Conservation (phyloP, 2,797 vertebrate genomes). For the Darevskia mixta region DNA sequence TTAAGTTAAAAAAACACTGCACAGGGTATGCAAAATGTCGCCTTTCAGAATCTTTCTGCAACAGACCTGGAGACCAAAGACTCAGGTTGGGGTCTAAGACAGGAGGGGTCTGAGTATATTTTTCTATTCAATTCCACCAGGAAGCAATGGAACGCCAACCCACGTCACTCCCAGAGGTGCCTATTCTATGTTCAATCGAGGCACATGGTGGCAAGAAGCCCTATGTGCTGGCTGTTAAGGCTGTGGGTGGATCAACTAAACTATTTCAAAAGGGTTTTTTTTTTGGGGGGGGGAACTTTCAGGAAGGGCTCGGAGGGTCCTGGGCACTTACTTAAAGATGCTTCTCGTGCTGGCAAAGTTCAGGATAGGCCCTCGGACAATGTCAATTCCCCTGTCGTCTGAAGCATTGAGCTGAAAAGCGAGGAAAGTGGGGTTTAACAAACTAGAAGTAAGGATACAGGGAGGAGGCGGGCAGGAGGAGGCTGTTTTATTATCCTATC, state of each 20-base stretch:
- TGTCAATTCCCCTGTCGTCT: slow-evolving; percentile 94
- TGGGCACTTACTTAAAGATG: slow-evolving; percentile 92
- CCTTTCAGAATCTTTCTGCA: not conserved
- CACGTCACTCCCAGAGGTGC: too few species aligned
- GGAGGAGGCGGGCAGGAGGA: not conserved
- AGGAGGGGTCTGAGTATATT: too few species aligned
- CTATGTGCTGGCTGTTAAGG: too few species aligned
- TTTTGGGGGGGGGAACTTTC: too few species aligned
- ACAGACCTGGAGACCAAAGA: not conserved
- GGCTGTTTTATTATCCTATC: not conserved
- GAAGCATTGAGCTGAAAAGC: slow-evolving; percentile 92
- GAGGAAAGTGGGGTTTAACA: slow-evolving; percentile 69
- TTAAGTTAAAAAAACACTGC: not conserved
- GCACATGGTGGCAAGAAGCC: too few species aligned
- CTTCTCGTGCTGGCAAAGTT: slow-evolving; percentile 97
- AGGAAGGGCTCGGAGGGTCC: not conserved
- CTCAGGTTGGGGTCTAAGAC: not conserved
- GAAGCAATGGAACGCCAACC: too few species aligned
- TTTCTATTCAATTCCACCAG: too few species aligned
- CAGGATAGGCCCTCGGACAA: slow-evolving; percentile 92
- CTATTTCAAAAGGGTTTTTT: too few species aligned
- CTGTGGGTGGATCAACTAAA: too few species aligned
- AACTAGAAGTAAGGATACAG: not conserved
- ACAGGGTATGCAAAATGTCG: not conserved
- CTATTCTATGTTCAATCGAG: too few species aligned